phyloP scores from a whole-genome alignment of 2,797 vertebrate species.

The Monodelphis domestica region DNA sequence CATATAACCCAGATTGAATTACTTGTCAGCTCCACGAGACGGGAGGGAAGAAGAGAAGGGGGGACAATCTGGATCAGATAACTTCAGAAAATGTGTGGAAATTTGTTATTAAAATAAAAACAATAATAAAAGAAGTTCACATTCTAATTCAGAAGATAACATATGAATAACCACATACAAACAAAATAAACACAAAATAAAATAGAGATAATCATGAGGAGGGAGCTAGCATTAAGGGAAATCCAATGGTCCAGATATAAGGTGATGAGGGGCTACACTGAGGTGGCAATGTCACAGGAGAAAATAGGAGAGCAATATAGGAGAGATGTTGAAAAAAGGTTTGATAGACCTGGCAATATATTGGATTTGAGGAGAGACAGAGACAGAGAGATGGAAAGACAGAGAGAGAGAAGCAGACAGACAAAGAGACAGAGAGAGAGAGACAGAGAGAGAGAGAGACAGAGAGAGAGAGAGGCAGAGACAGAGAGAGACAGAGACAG shows the following conservation, averaged over 20 bases:
- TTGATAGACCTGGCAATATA: not conserved
- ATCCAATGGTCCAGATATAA: not conserved
- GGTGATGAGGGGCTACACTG: not conserved
- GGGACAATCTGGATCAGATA: too few species aligned
- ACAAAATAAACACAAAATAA: not conserved
- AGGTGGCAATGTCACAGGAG: not conserved
- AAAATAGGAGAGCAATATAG: not conserved
- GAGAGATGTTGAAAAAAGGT: not conserved
- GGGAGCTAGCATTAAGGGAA: not conserved
- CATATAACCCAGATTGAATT: too few species aligned
- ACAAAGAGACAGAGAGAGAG: too few species aligned
- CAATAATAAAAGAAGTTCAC: too few species aligned
- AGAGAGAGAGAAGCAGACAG: not conserved
- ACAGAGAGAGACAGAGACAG: not conserved
- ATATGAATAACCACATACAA: not conserved
- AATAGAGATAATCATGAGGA: not conserved
- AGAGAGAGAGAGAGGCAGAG: not conserved
- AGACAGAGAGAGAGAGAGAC: too few species aligned
- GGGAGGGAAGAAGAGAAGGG: too few species aligned
- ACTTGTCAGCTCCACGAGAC: too few species aligned
- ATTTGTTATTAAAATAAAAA: too few species aligned
- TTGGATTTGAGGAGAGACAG: not conserved
- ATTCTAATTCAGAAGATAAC: not conserved
- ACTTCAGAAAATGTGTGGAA: too few species aligned
- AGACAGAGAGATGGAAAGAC: too few species aligned